Conservation (phyloP, 1,140 invertebrate genomes). For the Sycophila sp. region DNA sequence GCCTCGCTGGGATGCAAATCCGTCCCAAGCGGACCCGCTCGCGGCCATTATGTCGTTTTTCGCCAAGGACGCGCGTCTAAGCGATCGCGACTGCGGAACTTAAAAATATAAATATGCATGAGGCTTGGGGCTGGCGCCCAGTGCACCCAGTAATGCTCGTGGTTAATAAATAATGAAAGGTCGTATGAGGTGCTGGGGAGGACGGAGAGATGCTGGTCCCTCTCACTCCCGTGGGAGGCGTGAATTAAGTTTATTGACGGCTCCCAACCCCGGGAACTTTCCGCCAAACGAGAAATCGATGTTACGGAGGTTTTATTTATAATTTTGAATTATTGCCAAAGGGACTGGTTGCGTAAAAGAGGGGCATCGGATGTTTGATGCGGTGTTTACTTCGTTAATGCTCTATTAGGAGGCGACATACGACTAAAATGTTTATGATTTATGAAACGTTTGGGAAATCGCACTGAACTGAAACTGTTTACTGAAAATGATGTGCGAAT, state of each 20-base stretch:
- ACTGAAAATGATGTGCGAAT: too few relatives aligned
- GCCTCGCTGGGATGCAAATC: conserved; percentile 3
- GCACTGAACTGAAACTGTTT: too few relatives aligned
- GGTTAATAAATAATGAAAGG: conserved; percentile 33
- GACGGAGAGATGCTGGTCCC: not conserved
- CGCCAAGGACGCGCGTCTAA: not conserved
- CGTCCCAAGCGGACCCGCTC: not conserved
- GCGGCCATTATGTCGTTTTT: not conserved
- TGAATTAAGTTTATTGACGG: conserved; percentile 36
- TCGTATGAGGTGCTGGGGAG: not conserved
- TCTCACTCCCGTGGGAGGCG: conserved; percentile 8
- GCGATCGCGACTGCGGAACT: conserved; percentile 29
- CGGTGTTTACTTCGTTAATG: too few relatives aligned
- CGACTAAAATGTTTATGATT: too few relatives aligned
- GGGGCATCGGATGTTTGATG: too few relatives aligned
- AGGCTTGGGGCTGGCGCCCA: conserved; percentile 35
- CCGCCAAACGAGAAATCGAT: too few relatives aligned
- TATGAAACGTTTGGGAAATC: too few relatives aligned
- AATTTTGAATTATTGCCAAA: too few relatives aligned
- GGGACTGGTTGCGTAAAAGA: too few relatives aligned
- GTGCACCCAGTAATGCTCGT: not conserved
- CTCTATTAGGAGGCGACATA: too few relatives aligned
- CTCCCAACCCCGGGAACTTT: too few relatives aligned
- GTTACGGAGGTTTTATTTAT: too few relatives aligned
- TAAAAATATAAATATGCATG: conserved; percentile 49